Conservation (phyloP, 2,888 invertebrate genomes). For the Baronia brevicornis region DNA sequence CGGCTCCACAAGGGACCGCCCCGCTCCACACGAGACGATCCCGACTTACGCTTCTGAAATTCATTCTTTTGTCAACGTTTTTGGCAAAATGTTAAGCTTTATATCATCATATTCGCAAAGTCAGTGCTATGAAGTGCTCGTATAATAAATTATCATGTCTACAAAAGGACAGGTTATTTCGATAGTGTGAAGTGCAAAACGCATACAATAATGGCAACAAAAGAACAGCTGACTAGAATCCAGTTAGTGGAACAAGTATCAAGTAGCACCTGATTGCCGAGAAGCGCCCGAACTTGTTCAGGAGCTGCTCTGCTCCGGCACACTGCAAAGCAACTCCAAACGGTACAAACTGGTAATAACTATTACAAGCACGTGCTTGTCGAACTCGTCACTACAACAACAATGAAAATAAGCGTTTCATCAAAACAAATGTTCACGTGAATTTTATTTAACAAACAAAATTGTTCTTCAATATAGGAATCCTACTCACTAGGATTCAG, state of each 20-base stretch:
- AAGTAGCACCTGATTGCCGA: constrained; percentile 67
- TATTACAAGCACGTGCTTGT: constrained; percentile 64
- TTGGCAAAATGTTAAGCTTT: no score
- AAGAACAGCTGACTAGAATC: constrained; percentile 67
- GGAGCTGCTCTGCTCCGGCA: constrained; percentile 50
- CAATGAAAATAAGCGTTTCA: constrained; percentile 18
- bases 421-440: constrained; percentile 16
- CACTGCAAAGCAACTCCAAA: constrained; percentile 45
- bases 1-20: constrained; percentile 59
- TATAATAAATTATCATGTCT: no score
- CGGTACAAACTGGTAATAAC: constrained; percentile 69
- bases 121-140: constrained; percentile 24
- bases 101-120: no score
- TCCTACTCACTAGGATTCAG: no score
- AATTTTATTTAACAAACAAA: no score
- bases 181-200: no score
- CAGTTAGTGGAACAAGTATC: constrained; percentile 73
- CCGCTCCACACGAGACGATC: constrained; percentile 51
- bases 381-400: constrained; percentile 54
- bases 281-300: constrained; percentile 70
- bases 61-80: constrained; percentile 18
- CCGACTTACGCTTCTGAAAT: constrained; percentile 54
- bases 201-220: constrained; percentile 38
- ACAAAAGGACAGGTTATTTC: no score
- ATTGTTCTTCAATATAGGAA: no score